Conservation (phyloP, 2,113 vertebrate species). For the Myocastor coypus region DNA sequence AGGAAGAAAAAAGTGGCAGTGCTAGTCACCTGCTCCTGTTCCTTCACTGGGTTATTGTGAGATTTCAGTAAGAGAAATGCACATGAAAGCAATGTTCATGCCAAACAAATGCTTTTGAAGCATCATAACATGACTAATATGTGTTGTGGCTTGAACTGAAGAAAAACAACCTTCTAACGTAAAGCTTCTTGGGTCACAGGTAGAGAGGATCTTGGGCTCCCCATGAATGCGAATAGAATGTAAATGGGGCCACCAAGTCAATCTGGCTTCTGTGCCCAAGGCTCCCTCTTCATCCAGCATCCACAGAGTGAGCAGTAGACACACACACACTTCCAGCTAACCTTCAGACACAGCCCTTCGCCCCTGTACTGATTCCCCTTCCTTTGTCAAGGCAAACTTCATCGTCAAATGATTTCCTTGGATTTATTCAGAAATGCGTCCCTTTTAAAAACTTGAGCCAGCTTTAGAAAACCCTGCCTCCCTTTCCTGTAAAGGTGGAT, state of each 20-base stretch:
- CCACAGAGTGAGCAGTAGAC: neutral
- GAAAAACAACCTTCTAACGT: neutral
- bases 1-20: neutral
- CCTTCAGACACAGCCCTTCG: neutral
- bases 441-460: constrained; percentile 7
- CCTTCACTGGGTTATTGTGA: neutral
- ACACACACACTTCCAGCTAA: fast-evolving
- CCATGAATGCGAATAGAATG: neutral
- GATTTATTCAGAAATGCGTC: constrained; percentile 47
- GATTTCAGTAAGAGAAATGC: neutral
- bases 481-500: neutral
- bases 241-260: neutral
- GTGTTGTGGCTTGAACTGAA: neutral
- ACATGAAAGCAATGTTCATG: neutral
- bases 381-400: constrained; percentile 24
- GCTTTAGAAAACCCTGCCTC: neutral
- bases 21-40: neutral
- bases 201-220: neutral
- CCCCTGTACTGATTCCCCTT: neutral
- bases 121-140: neutral
- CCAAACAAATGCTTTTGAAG: neutral
- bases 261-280: neutral
- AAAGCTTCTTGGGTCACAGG: neutral
- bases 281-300: neutral
- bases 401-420: constrained; percentile 42